phyloP scores from a whole-genome alignment of 2,888 invertebrate species.

The Didymodactylos carnosus region DNA sequence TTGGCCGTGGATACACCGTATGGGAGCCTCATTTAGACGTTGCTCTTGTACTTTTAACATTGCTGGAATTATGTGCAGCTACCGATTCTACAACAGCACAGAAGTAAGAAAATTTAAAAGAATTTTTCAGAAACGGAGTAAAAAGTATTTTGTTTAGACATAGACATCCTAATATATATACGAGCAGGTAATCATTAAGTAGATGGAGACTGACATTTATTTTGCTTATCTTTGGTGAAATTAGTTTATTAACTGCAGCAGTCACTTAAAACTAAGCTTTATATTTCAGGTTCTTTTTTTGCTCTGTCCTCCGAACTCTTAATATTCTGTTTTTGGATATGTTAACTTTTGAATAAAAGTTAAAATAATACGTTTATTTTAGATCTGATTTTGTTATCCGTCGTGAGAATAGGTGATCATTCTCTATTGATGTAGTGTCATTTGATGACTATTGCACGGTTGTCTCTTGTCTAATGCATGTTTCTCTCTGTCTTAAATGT shows the following conservation, averaged over 20 bases:
- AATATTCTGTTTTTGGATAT: not conserved
- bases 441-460: too few relatives aligned
- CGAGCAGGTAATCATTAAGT: not conserved
- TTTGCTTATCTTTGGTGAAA: too few relatives aligned
- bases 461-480: too few relatives aligned
- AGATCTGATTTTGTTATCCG: too few relatives aligned
- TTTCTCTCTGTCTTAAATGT: too few relatives aligned
- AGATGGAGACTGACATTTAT: not conserved
- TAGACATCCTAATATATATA: not conserved
- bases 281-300: not conserved
- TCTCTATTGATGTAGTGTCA: too few relatives aligned
- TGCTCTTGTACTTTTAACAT: slow-evolving; percentile 60
- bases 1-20: slow-evolving; percentile 88
- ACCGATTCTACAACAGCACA: slow-evolving; percentile 25
- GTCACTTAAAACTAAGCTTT: not conserved
- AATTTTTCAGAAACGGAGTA: not conserved
- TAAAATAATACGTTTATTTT: too few relatives aligned
- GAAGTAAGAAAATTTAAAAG: slow-evolving; percentile 20
- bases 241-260: too few relatives aligned
- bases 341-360: too few relatives aligned
- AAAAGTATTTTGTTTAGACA: not conserved
- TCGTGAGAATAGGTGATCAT: too few relatives aligned
- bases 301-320: not conserved
- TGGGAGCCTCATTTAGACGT: slow-evolving; percentile 96
- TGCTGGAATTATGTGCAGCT: slow-evolving; percentile 44